A percentile compares a stretch with the other conserved stretches of the same genome.
Conservation (phyloP, 2,888 invertebrate species). For the Clostera curtula region DNA sequence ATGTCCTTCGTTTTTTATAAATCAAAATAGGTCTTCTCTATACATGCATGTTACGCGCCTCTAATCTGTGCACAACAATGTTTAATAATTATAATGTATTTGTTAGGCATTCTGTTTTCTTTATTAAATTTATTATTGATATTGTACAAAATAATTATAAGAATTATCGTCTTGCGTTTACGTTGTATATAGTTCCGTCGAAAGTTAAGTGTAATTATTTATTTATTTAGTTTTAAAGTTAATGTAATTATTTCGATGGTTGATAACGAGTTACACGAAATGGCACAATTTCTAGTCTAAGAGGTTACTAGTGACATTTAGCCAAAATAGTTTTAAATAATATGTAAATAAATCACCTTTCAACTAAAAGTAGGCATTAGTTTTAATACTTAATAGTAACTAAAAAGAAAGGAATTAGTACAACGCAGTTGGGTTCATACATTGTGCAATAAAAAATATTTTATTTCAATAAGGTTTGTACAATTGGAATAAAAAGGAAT, state of each 20-base stretch:
- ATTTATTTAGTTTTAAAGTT: conserved; percentile 19
- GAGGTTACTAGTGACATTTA: conserved; percentile 68
- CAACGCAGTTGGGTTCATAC: conserved; percentile 54
- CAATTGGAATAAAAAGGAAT: no score
- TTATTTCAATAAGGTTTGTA: no score
- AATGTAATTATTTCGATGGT: conserved; percentile 27
- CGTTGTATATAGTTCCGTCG: conserved; percentile 53
- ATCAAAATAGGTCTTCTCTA: conserved; percentile 6
- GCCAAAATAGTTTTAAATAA: conserved; percentile 68
- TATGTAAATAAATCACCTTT: conserved; percentile 65
- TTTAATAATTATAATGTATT: conserved; percentile 37
- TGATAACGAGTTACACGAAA: conserved; percentile 43
- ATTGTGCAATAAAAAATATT: no score
- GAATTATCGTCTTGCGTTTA: conserved; percentile 38
- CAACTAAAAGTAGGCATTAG: conserved; percentile 49
- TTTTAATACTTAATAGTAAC: conserved; percentile 40
- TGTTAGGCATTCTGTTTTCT: conserved; percentile 46
- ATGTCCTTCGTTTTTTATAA: conserved; percentile 11
- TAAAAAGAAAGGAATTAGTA: conserved; percentile 56
- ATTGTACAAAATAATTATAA: conserved; percentile 66
- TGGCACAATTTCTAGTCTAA: conserved; percentile 66
- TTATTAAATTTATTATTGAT: conserved; percentile 45
- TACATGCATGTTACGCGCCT: conserved; percentile 20
- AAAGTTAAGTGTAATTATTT: conserved; percentile 23
- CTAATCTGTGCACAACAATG: conserved; percentile 30